Conservation (phyloP, 2,888 invertebrate species). For the Thera obeliscata region DNA sequence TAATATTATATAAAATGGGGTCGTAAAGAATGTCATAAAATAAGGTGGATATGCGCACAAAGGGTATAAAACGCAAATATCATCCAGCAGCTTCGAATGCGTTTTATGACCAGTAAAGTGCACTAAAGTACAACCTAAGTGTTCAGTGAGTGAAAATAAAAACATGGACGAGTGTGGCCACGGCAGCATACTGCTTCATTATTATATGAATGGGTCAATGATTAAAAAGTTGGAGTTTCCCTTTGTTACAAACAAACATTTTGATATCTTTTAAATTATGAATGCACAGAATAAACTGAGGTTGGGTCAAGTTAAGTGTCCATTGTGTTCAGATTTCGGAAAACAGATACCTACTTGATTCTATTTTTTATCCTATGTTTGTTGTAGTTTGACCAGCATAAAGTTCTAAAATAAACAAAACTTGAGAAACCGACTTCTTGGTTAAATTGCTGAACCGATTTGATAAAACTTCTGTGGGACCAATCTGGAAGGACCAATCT, state of each 20-base stretch:
- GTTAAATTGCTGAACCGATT: too few species aligned
- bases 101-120: slow-evolving; percentile 55
- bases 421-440: too few species aligned
- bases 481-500: too few species aligned
- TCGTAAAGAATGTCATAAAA: slow-evolving; percentile 40
- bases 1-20: slow-evolving; percentile 17
- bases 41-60: slow-evolving; percentile 39
- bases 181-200: slow-evolving; percentile 68
- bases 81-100: slow-evolving; percentile 52
- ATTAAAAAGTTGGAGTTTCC: slow-evolving; percentile 63
- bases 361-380: neutral
- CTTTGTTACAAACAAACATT: slow-evolving; percentile 69
- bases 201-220: slow-evolving; percentile 70
- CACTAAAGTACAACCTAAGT: slow-evolving; percentile 55
- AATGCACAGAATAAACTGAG: slow-evolving; percentile 37
- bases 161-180: slow-evolving; percentile 54
- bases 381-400: too few species aligned
- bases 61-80: slow-evolving; percentile 44
- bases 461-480: too few species aligned
- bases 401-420: too few species aligned
- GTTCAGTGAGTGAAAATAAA: slow-evolving; percentile 64
- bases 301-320: slow-evolving; percentile 26
- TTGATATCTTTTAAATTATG: slow-evolving; percentile 37
- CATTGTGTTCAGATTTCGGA: slow-evolving; percentile 35
- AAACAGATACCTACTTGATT: slow-evolving; percentile 29